These are phyloP conservation scores for Alaudala cheleensis DNA, from an alignment of 2,113 vertebrate genomes.

Conservation along the genomic window DNA sequence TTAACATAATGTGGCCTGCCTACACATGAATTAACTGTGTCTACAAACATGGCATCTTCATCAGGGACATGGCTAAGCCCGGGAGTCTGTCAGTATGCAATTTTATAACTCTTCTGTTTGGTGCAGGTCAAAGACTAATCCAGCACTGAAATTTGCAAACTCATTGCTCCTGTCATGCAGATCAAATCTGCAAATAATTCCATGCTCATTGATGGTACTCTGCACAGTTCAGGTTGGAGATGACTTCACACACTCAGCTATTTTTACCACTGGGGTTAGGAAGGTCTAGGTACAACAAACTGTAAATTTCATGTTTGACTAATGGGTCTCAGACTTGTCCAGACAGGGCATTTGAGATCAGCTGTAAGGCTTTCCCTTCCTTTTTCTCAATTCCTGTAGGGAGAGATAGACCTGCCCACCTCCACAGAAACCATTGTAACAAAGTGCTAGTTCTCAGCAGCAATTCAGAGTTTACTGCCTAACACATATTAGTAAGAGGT, in stretches of 20 bases:
- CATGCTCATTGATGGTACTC: not conserved
- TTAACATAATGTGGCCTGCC: not conserved
- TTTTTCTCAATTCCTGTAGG: accelerated
- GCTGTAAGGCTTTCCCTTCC: not conserved
- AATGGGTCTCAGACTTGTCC: not conserved
- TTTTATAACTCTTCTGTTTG: not conserved
- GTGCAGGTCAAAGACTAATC: not conserved
- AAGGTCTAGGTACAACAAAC: not conserved
- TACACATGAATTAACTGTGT: not conserved
- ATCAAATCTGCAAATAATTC: not conserved
- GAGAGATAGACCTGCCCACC: not conserved
- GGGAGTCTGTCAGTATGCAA: not conserved
- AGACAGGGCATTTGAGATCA: not conserved
- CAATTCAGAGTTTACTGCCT: not conserved
- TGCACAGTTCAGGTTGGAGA: not conserved
- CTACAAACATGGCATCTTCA: accelerated
- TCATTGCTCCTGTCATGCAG: not conserved
- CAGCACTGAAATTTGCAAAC: not conserved
- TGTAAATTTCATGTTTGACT: not conserved
- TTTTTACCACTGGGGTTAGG: not conserved
- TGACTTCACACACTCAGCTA: not conserved
- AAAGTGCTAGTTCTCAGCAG: not conserved
- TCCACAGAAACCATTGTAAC: not conserved
- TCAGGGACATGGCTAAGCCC: not conserved
- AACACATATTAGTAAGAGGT: not conserved